Conservation (phyloP, 1,140 invertebrate species). For the Drosophila miranda region DNA sequence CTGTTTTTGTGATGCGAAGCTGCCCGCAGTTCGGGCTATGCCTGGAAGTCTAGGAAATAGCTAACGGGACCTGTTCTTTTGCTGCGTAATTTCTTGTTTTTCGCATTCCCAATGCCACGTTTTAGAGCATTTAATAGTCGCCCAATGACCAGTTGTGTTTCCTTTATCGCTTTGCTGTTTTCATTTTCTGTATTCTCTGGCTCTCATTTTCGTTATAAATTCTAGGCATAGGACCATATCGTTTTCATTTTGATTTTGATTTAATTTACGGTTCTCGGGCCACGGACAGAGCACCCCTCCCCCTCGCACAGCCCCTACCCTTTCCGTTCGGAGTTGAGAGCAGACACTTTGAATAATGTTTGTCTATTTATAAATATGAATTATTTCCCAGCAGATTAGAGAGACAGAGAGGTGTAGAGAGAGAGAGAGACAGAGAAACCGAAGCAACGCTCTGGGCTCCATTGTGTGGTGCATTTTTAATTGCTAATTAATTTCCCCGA, state of each 20-base stretch:
- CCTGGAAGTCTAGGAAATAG: too few species aligned
- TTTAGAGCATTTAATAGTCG: slow-evolving; percentile 11
- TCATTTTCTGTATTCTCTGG: slow-evolving; percentile 47
- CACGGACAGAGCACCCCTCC: slow-evolving; percentile 5
- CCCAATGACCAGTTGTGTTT: not conserved
- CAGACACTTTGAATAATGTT: slow-evolving; percentile 78
- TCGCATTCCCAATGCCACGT: not conserved
- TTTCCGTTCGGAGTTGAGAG: not conserved
- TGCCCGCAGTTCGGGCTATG: too few species aligned
- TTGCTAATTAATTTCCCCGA: slow-evolving; percentile 76
- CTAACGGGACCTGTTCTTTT: too few species aligned
- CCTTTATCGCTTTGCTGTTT: slow-evolving; percentile 33
- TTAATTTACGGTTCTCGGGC: slow-evolving; percentile 77
- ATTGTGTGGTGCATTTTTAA: slow-evolving; percentile 69
- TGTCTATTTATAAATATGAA: slow-evolving; percentile 81
- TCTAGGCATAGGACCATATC: slow-evolving; percentile 72
- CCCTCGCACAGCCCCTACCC: too few species aligned
- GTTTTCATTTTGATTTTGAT: slow-evolving; percentile 78
- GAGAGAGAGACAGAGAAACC: slow-evolving; percentile 2
- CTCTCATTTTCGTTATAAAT: slow-evolving; percentile 73
- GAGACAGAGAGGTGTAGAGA: too few species aligned
- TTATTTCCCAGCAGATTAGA: slow-evolving; percentile 67
- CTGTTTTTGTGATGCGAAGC: too few species aligned
- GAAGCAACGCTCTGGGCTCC: slow-evolving; percentile 4
- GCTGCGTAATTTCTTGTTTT: too few species aligned